Percentiles rank a stretch among this genome's conserved stretches.
Conservation (phyloP, 1,140 invertebrate genomes). For the Rhagoletis zephyria region DNA sequence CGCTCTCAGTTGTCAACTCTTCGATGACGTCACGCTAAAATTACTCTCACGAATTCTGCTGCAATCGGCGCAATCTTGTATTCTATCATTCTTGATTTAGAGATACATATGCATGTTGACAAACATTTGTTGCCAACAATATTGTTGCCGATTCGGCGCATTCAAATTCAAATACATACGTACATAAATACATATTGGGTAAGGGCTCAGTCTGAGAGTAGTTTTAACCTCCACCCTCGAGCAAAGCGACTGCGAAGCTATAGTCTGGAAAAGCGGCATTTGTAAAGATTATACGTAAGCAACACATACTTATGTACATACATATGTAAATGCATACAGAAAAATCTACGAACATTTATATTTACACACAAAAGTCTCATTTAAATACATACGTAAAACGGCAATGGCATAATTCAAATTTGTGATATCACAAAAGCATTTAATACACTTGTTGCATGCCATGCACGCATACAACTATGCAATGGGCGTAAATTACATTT, state of each 20-base stretch:
- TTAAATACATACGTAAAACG: background rate
- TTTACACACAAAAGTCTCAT: too few species aligned
- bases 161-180: too few species aligned
- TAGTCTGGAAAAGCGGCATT: background rate
- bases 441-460: constrained; percentile 32
- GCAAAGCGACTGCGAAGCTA: too few species aligned
- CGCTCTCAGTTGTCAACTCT: too few species aligned
- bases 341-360: too few species aligned
- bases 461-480: background rate
- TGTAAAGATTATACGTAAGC: background rate
- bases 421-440: background rate
- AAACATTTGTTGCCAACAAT: background rate
- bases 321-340: too few species aligned
- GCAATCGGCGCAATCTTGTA: too few species aligned
- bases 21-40: too few species aligned
- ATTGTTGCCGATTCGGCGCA: background rate
- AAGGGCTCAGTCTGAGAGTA: background rate
- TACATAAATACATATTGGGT: too few species aligned
- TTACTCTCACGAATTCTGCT: too few species aligned
- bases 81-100: too few species aligned
- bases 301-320: background rate
- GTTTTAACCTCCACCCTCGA: background rate
- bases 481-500: too few species aligned
- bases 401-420: background rate
- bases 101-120: background rate